Conservation (phyloP, 2,113 vertebrate genomes). For the Oceanodroma tethys region DNA sequence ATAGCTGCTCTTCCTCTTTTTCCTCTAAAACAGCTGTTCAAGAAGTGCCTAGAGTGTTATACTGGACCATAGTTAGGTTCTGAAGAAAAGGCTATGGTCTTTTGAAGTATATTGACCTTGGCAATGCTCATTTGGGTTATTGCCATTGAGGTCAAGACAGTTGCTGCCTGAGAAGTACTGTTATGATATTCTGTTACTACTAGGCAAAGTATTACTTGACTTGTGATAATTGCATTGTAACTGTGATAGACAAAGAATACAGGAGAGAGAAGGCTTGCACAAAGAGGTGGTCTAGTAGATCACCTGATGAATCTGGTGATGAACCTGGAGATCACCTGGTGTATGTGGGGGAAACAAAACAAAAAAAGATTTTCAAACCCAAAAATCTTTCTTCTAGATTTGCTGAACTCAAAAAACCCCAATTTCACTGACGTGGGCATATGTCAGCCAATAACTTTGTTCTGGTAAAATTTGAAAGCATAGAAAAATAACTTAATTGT, state of each 20-base stretch:
- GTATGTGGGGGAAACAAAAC: not conserved
- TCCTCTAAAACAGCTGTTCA: not conserved
- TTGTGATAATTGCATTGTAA: not conserved
- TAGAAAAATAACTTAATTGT: not conserved
- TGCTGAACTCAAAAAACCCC: not conserved
- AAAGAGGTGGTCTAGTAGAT: not conserved
- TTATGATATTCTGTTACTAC: not conserved
- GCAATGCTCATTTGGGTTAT: not conserved
- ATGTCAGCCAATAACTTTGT: not conserved
- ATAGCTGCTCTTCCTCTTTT: not conserved
- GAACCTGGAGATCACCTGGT: too few relatives aligned
- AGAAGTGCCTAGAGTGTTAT: not conserved
- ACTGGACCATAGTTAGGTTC: not conserved
- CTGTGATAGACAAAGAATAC: not conserved
- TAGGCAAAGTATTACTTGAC: not conserved
- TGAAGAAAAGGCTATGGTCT: not conserved
- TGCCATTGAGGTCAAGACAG: not conserved
- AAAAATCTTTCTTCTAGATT: not conserved
- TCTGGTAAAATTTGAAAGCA: not conserved
- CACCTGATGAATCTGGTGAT: not conserved
- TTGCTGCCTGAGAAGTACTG: not conserved
- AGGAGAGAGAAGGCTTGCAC: not conserved
- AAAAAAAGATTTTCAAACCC: not conserved
- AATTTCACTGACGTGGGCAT: not conserved
- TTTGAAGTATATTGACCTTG: not conserved